These are phyloP conservation scores for Andrena dorsata DNA, from an alignment of 2,888 invertebrate species.

Conservation along the genomic window DNA sequence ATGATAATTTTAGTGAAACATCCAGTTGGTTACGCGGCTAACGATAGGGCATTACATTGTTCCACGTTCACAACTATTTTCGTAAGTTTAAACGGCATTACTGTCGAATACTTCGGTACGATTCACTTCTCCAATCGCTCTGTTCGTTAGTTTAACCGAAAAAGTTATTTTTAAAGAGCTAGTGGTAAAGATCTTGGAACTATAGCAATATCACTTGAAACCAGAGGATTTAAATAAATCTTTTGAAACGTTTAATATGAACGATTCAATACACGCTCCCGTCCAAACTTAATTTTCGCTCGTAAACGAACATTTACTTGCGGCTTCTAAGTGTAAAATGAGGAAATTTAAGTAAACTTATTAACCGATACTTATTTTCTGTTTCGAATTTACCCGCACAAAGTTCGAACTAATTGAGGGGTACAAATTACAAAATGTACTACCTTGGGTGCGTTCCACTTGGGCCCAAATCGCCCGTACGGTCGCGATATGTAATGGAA, in stretches of 20 bases:
- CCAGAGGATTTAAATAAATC: constrained; percentile 31
- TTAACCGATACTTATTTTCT: background rate
- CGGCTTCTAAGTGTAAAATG: background rate
- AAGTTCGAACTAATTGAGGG: background rate
- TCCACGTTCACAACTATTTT: constrained; percentile 45
- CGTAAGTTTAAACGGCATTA: constrained; percentile 41
- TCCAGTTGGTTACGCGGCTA: constrained; percentile 49
- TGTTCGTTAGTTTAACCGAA: constrained; percentile 18
- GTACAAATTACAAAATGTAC: constrained; percentile 2
- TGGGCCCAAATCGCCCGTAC: too few relatives aligned
- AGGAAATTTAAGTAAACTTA: background rate
- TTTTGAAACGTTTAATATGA: background rate
- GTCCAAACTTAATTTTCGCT: constrained; percentile 10
- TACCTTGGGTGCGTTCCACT: too few relatives aligned
- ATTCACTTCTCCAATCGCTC: constrained; percentile 28
- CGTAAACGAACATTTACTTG: background rate
- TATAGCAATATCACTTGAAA: constrained; percentile 20
- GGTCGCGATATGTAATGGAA: too few relatives aligned
- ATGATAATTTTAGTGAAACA: constrained; percentile 70
- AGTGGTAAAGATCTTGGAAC: background rate
- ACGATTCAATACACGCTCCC: constrained; percentile 30
- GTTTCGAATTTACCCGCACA: background rate
- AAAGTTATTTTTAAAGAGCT: background rate
- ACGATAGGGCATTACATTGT: constrained; percentile 63
- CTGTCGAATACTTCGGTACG: constrained; percentile 22